Percentiles rank a stretch among this genome's conserved stretches.
These are phyloP conservation scores for Rhynchonycteris naso DNA, from an alignment of 2,797 vertebrate species.

Conservation along the genomic window DNA sequence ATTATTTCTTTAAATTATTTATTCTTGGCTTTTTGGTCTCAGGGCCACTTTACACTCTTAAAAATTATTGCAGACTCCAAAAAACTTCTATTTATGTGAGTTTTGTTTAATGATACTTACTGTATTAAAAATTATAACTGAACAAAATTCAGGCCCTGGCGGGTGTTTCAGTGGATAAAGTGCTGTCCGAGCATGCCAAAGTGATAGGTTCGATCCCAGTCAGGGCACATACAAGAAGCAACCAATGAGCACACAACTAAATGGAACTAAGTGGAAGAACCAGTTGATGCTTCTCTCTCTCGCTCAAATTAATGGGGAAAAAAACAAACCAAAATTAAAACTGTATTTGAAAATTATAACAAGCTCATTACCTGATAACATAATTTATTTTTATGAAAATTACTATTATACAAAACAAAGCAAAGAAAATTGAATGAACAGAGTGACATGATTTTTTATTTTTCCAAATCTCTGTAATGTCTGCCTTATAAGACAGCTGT, in stretches of 20 bases:
- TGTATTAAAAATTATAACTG: not conserved
- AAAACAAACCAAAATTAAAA: not conserved
- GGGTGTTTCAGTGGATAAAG: too few relatives aligned
- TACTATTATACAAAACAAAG: not conserved
- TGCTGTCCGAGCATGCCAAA: too few relatives aligned
- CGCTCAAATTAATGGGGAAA: too few relatives aligned
- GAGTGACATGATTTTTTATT: not conserved
- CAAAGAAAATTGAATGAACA: not conserved
- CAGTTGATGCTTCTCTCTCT: too few relatives aligned
- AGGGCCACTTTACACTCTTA: not conserved
- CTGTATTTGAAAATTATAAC: constrained; percentile 7
- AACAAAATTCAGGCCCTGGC: not conserved
- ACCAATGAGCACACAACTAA: too few relatives aligned
- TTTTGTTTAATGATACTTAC: not conserved
- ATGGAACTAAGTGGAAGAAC: too few relatives aligned
- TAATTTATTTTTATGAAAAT: constrained; percentile 27
- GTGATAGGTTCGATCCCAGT: too few relatives aligned
- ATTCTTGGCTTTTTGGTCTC: not conserved
- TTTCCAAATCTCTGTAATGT: not conserved
- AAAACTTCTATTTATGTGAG: not conserved
- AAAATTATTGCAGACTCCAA: constrained; percentile 21
- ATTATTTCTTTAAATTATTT: not conserved
- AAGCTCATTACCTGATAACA: not conserved
- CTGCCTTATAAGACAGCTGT: not conserved
- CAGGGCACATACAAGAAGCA: too few relatives aligned